Evolutionary conservation across 2,797 vertebrate genomes (phyloP), one percentile per base, ranked within the genome.

Genomic region (Poeciliopsis paucimaculata): DNA sequence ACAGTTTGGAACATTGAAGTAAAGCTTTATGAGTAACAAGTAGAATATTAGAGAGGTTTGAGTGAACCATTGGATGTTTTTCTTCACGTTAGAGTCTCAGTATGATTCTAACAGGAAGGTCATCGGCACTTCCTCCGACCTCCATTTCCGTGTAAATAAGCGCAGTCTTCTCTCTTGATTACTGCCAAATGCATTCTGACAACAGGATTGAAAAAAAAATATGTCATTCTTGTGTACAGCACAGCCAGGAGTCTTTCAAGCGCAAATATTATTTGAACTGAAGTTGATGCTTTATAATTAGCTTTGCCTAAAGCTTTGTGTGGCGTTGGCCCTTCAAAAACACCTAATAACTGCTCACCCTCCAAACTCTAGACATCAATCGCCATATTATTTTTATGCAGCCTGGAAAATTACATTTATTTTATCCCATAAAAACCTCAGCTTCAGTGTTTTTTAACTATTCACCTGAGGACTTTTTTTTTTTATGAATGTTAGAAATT

Each of bases 401-500:
- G 10, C 10, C 20, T 13, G 20, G 36, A 6, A 41, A 13, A 13
- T 41, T 41, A 68, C 0, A 0, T 12, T 13, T 5, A 13, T 68
- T 26, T 43, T 13, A 43, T 12, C 4, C 23, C 20, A 43, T 70
- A 70, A 43, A 68, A 70, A 3, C 31, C 8, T 66, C 62, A 43
- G 11, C 23, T 23, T 70, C 23, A 70, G 1, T 4, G 39, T 15
- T 70, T 70, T 39, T 70, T 70, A 43, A 70, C 39, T n/a, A 43
- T 43, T 13, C 39, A 26, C 36, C 23, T 41, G 9, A 68, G 36
- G 77, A 84, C 72, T 83, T 78, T 77, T 28, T 6, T 20, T n/a
- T 1, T 18, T 9, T 18, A 20, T 66, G 8, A 36, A 66, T 31
- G 8, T 36, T 39, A 82, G 78, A 80, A 76, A 11, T 75, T 87